These are phyloP conservation scores for Megaleporinus macrocephalus DNA, from an alignment of 2,113 vertebrate species.

Conservation along the genomic window DNA sequence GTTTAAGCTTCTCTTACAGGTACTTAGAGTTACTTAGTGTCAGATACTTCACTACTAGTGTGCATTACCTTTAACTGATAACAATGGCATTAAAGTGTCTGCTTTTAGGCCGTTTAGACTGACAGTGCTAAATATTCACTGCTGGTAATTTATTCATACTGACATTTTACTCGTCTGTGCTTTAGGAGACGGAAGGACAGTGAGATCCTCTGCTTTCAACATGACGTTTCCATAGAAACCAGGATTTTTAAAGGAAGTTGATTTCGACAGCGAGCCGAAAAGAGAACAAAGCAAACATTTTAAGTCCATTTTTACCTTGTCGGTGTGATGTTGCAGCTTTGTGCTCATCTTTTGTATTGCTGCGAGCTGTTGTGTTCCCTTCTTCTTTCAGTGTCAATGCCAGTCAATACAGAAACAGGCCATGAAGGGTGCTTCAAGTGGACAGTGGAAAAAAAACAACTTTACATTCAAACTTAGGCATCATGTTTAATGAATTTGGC, in stretches of 20 bases:
- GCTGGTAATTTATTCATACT: constrained; percentile 28
- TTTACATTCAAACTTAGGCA: no score
- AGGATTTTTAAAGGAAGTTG: constrained; percentile 34
- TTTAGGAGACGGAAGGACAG: constrained; percentile 22
- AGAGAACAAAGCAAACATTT: constrained; percentile 41
- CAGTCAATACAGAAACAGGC: not conserved
- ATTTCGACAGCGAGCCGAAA: constrained; percentile 35
- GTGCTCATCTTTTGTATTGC: not conserved
- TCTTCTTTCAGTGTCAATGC: not conserved
- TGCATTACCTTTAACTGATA: constrained; percentile 1
- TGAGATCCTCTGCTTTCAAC: constrained; percentile 48
- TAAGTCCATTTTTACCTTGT: constrained; percentile 1
- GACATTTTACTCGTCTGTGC: constrained; percentile 21
- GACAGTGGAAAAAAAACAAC: not conserved
- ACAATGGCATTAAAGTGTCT: constrained; percentile 19
- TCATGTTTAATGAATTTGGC: no score
- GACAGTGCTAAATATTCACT: constrained; percentile 31
- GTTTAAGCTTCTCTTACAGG: no score
- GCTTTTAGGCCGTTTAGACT: constrained; percentile 19
- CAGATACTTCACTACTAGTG: not conserved
- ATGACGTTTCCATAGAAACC: constrained; percentile 66
- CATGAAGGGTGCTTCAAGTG: not conserved
- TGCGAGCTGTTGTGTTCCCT: not conserved
- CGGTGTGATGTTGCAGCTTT: not conserved
- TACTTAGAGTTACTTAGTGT: no score